Percentiles rank a stretch among this genome's conserved stretches.
phyloP scores from a whole-genome alignment of 2,888 invertebrate genomes.

The Amblyteles armatorius region DNA sequence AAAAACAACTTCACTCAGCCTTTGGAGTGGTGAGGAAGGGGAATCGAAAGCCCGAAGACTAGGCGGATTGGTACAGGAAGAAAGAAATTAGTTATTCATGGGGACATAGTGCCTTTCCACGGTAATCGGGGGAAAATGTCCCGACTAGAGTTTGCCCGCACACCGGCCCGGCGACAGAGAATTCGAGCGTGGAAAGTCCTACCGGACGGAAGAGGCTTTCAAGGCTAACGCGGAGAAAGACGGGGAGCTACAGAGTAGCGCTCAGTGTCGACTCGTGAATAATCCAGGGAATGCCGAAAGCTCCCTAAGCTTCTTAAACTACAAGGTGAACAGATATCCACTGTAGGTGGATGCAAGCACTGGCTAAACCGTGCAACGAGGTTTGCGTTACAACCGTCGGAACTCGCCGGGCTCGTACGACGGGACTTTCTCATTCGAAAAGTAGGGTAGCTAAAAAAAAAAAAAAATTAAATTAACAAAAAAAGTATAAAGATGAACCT shows the following conservation, averaged over 20 bases:
- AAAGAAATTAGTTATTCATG: constrained; percentile 71
- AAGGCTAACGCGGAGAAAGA: constrained; percentile 25
- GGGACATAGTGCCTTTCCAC: constrained; percentile 61
- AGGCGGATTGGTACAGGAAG: constrained; percentile 6
- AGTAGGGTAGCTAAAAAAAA: neutral
- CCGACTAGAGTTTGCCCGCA: constrained; percentile 37
- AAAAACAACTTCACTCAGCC: constrained; percentile 5
- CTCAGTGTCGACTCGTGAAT: constrained; percentile 62
- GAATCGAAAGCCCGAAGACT: neutral
- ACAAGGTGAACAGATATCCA: constrained; percentile 39
- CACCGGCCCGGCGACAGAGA: constrained; percentile 50
- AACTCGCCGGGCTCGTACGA: neutral
- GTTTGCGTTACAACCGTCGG: constrained; percentile 35
- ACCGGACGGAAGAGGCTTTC: constrained; percentile 8
- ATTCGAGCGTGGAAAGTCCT: constrained; percentile 33
- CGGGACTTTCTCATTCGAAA: neutral
- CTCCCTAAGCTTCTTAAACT: constrained; percentile 69
- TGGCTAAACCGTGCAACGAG: constrained; percentile 22
- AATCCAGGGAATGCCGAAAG: constrained; percentile 66
- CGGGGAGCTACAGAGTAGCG: constrained; percentile 10
- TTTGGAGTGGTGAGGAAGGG: constrained; percentile 15
- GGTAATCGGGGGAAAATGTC: constrained; percentile 57
- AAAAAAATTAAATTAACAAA: neutral
- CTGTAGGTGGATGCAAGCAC: constrained; percentile 10
- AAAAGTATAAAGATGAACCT: neutral